These are phyloP conservation scores for Atta colombica DNA, from an alignment of 1,140 invertebrate species.

Conservation along the genomic window DNA sequence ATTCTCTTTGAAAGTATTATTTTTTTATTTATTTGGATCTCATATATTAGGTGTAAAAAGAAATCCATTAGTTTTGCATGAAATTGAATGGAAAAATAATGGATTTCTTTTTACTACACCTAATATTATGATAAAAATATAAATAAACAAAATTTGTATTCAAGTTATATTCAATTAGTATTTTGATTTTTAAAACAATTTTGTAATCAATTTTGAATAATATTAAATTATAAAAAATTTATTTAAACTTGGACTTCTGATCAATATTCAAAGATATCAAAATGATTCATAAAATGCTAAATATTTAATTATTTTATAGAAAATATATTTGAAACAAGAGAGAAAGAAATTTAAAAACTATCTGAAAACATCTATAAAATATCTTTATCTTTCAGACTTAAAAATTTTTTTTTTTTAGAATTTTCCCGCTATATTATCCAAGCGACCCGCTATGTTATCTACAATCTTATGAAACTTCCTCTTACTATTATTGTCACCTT, in stretches of 20 bases:
- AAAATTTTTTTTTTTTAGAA: not conserved
- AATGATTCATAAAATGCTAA: not conserved
- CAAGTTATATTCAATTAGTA: not conserved
- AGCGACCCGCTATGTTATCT: not conserved
- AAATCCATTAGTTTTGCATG: no score
- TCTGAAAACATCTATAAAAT: not conserved
- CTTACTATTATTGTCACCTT: not conserved
- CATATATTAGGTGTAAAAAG: not conserved
- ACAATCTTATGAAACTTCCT: constrained; percentile 24
- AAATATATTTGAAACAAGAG: constrained; percentile 28
- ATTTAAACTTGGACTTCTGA: not conserved
- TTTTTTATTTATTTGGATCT: constrained; percentile 18
- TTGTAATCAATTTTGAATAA: not conserved
- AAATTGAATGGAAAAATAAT: no score
- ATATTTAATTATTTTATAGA: constrained; percentile 10
- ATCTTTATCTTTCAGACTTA: not conserved
- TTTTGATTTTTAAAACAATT: not conserved
- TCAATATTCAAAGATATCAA: not conserved
- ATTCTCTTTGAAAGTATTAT: constrained; percentile 1
- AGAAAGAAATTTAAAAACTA: constrained; percentile 5
- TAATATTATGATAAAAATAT: not conserved
- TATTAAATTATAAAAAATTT: constrained; percentile 7
- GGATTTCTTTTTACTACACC: no score
- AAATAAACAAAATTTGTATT: not conserved
- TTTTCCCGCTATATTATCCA: not conserved